Conservation (phyloP, 2,888 invertebrate genomes). For the Agrotis puta region DNA sequence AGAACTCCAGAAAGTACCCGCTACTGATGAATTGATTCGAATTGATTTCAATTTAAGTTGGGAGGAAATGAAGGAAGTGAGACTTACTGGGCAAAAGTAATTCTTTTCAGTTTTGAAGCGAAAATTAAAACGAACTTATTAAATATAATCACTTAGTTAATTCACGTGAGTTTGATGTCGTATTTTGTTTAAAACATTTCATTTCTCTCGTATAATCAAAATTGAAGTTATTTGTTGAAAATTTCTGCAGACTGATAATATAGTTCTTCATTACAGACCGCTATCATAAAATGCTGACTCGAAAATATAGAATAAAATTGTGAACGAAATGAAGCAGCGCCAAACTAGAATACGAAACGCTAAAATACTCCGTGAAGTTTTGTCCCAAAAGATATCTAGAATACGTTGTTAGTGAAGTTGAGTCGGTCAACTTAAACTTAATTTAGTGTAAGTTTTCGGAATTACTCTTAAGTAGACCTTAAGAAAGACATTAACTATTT, state of each 20-base stretch:
- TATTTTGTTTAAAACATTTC: not conserved
- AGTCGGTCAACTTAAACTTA: constrained; percentile 37
- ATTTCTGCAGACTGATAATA: not conserved
- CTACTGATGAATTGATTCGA: constrained; percentile 58
- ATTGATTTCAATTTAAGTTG: constrained; percentile 41
- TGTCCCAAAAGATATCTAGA: constrained; percentile 34
- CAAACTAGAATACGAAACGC: constrained; percentile 31
- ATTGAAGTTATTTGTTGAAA: not conserved
- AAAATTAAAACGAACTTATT: not conserved
- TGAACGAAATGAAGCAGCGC: constrained; percentile 25
- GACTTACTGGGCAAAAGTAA: constrained; percentile 14
- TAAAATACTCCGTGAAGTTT: constrained; percentile 19
- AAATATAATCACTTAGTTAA: not conserved
- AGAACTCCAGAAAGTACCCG: constrained; percentile 39
- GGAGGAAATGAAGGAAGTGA: not conserved
- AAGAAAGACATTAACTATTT: constrained; percentile 39
- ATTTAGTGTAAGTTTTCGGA: constrained; percentile 29
- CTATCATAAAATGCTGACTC: constrained; percentile 5
- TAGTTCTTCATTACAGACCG: not conserved
- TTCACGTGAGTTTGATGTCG: not conserved
- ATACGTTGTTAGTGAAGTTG: constrained; percentile 42
- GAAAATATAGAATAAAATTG: not conserved
- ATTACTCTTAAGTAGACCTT: constrained; percentile 24
- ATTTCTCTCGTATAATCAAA: not conserved
- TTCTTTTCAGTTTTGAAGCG: not conserved